A percentile compares a stretch with the other conserved stretches of the same genome.
These are phyloP conservation scores for Myotis lucifugus DNA, from an alignment of 2,113 vertebrate genomes.

Conservation along the genomic window DNA sequence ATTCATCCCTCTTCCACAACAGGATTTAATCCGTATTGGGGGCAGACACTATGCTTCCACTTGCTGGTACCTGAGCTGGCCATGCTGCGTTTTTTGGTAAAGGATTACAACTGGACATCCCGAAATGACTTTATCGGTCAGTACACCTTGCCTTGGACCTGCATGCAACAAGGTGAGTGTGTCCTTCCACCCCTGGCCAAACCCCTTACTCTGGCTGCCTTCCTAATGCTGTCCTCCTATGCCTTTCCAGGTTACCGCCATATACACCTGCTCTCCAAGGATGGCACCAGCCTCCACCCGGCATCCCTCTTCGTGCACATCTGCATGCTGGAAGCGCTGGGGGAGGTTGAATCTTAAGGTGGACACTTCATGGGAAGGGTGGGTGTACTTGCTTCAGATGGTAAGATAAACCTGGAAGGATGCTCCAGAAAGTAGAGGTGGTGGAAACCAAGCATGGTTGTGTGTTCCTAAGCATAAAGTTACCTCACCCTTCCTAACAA, in stretches of 20 bases:
- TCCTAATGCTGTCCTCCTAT: not conserved
- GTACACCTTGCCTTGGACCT: constrained; percentile 92
- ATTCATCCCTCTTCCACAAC: not conserved
- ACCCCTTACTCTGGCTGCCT: not conserved
- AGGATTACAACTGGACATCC: constrained; percentile 94
- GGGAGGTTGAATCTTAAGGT: constrained; percentile 54
- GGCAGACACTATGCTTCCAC: constrained; percentile 91
- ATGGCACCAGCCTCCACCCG: constrained; percentile 92
- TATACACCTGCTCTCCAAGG: constrained; percentile 94
- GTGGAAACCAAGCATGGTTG: not conserved
- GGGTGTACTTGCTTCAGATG: not conserved
- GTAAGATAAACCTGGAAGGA: not conserved
- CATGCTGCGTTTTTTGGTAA: constrained; percentile 93
- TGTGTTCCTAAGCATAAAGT: not conserved
- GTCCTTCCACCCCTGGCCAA: not conserved
- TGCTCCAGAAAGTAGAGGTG: not conserved
- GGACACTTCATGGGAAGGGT: not conserved
- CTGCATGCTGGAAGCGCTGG: constrained; percentile 78
- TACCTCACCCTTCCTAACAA: not conserved
- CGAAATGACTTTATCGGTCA: constrained; percentile 96
- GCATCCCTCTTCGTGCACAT: constrained; percentile 94
- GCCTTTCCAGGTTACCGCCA: constrained; percentile 93
- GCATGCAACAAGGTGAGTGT: constrained; percentile 91
- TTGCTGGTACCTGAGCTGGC: constrained; percentile 92
- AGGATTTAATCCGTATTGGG: constrained; percentile 97